Conservation (phyloP, 2,113 vertebrate genomes). For the Sitta europaea region DNA sequence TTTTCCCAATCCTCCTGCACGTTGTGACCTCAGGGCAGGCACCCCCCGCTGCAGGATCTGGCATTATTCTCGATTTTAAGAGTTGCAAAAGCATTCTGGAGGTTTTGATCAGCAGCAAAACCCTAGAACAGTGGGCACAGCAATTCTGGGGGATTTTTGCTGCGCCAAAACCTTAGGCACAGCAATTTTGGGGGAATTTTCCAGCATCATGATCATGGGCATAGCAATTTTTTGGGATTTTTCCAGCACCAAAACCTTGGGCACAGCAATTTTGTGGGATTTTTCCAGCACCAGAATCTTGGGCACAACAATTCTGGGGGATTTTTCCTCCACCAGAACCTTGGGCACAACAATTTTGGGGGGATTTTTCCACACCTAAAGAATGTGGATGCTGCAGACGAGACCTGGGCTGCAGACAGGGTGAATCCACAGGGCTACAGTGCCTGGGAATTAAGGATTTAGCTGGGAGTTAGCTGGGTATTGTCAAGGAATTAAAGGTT, state of each 20-base stretch:
- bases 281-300: neutral
- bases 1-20: neutral
- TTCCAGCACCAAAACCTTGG: neutral
- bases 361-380: too few species aligned
- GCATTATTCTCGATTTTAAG: neutral
- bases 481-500: conserved; percentile 54
- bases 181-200: neutral
- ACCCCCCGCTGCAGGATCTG: accelerated
- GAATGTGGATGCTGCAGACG: accelerated
- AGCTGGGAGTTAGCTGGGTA: neutral
- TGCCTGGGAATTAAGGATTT: neutral
- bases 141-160: too few species aligned
- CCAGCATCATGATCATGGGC: accelerated
- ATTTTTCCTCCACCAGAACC: neutral
- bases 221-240: neutral
- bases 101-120: neutral
- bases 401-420: neutral
- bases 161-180: neutral
- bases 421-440: accelerated
- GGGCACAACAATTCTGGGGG: accelerated
- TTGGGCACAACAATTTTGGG: neutral
- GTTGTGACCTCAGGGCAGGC: neutral
- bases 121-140: too few species aligned
- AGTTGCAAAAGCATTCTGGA: neutral
- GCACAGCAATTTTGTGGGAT: neutral